phyloP scores from a whole-genome alignment of 1,140 invertebrate species.

The Pemphigus obesinymphae region DNA sequence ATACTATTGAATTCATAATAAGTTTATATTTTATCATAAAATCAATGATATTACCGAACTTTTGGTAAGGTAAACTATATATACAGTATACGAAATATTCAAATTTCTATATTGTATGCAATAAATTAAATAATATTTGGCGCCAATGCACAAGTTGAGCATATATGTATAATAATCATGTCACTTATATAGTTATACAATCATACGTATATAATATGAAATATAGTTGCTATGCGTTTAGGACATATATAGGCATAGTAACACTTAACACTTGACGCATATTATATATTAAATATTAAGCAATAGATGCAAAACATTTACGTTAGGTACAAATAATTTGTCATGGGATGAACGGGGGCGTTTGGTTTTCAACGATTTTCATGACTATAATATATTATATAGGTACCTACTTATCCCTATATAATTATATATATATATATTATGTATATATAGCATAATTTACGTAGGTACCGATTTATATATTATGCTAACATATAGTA shows the following conservation, averaged over 20 bases:
- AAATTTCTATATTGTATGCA: background rate
- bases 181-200: background rate
- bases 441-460: background rate
- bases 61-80: too few species aligned
- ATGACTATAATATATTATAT: background rate
- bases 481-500: background rate
- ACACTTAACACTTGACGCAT: background rate
- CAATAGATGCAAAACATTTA: background rate
- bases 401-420: background rate
- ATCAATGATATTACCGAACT: too few species aligned
- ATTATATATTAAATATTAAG: background rate
- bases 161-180: background rate
- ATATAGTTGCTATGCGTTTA: background rate
- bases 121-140: background rate
- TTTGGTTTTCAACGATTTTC: background rate
- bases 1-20: too few species aligned
- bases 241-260: background rate
- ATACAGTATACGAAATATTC: too few species aligned
- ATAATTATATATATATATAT: background rate
- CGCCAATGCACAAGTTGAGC: constrained; percentile 5
- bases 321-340: background rate
- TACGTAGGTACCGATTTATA: background rate
- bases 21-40: too few species aligned
- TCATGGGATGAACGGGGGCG: background rate
- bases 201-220: background rate